Base-by-base conservation (phyloP, 1,140 invertebrate genomes). In the Caerostris extrusa region DNA sequence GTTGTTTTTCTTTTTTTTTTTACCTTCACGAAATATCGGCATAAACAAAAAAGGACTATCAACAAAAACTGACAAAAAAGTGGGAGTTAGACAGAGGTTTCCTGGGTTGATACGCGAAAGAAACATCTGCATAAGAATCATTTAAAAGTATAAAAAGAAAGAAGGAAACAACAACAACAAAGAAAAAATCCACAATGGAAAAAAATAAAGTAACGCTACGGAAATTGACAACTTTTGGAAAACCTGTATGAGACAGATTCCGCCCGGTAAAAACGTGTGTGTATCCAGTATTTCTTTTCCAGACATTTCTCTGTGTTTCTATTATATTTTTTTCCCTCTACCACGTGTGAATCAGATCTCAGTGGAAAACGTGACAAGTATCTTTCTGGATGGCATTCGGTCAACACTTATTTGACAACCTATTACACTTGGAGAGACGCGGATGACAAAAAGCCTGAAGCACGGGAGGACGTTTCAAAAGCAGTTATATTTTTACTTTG, bases 341-440 rank as follows among this genome's bases (percentile, higher is more conserved):
- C 53, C 86, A 19, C 61, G 50, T 17, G 77, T 60, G 88, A 77
- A 90, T 90, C 88, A 71, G 69, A 71, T 90, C 57, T 87, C 58
- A n/a, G 85, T 7, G 50, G 58, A 56, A 60, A 34, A 61, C 17
- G 10, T 90, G 88, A 90, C 88, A 90, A 90, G 88, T 90, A 55
- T 90, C 88, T 90, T 77, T 90, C 53, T 50, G 55, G 55, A 77
- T 77, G 19, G 14, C 64, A 77, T 50, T n/a, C 57, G 88, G 88
- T 90, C 88, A 90, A 90, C 88, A 90, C 88, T 90, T 90, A 90
- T 90, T 90, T 90, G 88, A 90, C 88, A 90, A 12, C 88, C 88
- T 90, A 90, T 90, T 90, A 90, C 88, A 77, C 67, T 58, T 56
- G n/a, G 88, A 64, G 86, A 88, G 61, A 67, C 50, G 61, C 19